phyloP scores from a whole-genome alignment of 2,113 vertebrate genomes.

The Sinocyclocheilus maitianheensis region DNA sequence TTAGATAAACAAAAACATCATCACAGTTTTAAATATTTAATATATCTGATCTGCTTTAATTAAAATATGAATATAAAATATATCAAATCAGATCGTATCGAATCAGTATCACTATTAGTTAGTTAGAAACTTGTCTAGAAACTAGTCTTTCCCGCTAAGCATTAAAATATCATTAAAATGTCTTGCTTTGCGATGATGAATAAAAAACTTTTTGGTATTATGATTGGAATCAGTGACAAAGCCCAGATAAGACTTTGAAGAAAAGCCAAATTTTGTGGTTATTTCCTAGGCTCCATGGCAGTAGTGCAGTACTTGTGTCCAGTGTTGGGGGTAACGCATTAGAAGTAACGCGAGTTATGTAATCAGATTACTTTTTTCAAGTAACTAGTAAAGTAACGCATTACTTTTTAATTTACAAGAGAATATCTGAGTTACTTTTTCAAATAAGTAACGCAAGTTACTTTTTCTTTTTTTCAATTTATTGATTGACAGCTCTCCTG shows the following conservation, averaged over 20 bases:
- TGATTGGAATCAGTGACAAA: conserved; percentile 1
- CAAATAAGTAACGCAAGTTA: too few relatives aligned
- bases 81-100: background rate
- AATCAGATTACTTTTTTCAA: too few relatives aligned
- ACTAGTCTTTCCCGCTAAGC: background rate
- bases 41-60: background rate
- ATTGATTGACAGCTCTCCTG: too few relatives aligned
- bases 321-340: too few relatives aligned
- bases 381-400: too few relatives aligned
- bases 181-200: background rate
- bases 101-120: background rate
- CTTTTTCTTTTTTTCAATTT: too few relatives aligned
- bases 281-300: conserved; percentile 1
- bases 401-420: too few relatives aligned
- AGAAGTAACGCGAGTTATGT: too few relatives aligned
- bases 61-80: background rate
- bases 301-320: background rate
- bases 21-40: background rate
- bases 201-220: background rate
- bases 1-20: too few relatives aligned
- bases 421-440: too few relatives aligned
- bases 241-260: conserved; percentile 14
- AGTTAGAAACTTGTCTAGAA: background rate
- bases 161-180: background rate
- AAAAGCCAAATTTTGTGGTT: background rate